Conservation (phyloP, 2,113 vertebrate genomes). For the Motacilla alba region DNA sequence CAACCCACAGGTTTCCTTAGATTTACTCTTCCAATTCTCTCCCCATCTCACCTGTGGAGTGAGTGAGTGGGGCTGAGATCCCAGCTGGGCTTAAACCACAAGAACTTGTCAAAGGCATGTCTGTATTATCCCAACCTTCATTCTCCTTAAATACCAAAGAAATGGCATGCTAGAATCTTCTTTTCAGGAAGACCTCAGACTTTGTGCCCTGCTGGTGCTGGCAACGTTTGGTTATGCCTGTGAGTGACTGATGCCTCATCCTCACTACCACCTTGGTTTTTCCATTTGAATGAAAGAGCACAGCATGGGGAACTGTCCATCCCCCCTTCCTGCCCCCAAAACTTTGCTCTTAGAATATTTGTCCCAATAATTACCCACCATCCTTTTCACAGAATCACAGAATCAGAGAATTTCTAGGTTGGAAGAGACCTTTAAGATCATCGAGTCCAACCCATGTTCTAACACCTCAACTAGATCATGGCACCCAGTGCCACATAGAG, state of each 20-base stretch:
- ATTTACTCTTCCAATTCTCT: neutral
- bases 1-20: neutral
- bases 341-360: neutral
- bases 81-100: neutral
- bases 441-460: too few relatives aligned
- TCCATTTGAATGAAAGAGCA: neutral
- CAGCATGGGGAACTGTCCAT: neutral
- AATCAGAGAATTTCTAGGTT: too few relatives aligned
- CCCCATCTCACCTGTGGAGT: neutral
- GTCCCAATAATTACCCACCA: neutral
- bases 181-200: neutral
- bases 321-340: neutral
- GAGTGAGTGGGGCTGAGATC: neutral
- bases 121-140: neutral
- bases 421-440: too few relatives aligned
- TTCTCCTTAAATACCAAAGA: neutral
- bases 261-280: fast-evolving
- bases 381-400: neutral
- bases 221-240: neutral
- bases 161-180: neutral
- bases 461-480: too few relatives aligned
- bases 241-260: neutral
- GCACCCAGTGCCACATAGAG: too few relatives aligned
- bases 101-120: neutral
- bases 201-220: neutral